Evolutionary conservation across 2,888 invertebrate species (phyloP).

Genomic region (Coremacera marginata): DNA sequence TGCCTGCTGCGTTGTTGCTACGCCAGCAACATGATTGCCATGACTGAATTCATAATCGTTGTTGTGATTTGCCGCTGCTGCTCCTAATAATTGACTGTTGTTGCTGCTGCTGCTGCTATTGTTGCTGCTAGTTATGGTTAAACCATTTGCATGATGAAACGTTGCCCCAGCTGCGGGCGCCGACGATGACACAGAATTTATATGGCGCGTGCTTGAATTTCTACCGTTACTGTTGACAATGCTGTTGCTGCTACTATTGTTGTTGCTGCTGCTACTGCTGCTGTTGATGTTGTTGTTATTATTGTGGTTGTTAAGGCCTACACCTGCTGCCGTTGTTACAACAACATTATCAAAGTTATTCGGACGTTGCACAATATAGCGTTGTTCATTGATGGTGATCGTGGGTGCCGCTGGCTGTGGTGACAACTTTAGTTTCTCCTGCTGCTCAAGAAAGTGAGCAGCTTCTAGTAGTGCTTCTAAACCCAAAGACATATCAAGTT

Average conservation of each 20-base stretch:
- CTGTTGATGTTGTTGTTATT: conserved; percentile 33
- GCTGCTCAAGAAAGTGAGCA: conserved; percentile 66
- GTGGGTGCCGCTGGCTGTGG: conserved; percentile 46
- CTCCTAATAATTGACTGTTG: conserved; percentile 52
- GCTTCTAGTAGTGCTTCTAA: conserved; percentile 64
- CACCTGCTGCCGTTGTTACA: conserved; percentile 42
- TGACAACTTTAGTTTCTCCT: conserved; percentile 58
- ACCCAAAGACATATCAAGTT: conserved; percentile 58
- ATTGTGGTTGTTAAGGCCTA: conserved; percentile 33
- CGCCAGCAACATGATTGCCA: conserved; percentile 41
- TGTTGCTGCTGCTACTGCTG: conserved; percentile 30
- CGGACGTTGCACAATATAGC: conserved; percentile 41
- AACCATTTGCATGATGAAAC: conserved; percentile 50
- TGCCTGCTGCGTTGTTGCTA: conserved; percentile 43
- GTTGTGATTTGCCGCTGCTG: conserved; percentile 49
- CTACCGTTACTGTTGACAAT: conserved; percentile 39
- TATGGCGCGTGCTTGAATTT: conserved; percentile 43
- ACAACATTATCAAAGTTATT: conserved; percentile 28
- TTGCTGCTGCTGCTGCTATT: conserved; percentile 27
- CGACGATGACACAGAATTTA: conserved; percentile 51
- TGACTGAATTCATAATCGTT: conserved; percentile 54
- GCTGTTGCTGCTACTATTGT: conserved; percentile 15
- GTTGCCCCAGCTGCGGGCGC: conserved; percentile 50
- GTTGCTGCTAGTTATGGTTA: conserved; percentile 39
- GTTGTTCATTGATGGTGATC: conserved; percentile 42